Evolutionary conservation across 2,113 vertebrate genomes (phyloP), one percentile per base, ranked within the genome.

Genomic region (Trematomus loennbergii): DNA sequence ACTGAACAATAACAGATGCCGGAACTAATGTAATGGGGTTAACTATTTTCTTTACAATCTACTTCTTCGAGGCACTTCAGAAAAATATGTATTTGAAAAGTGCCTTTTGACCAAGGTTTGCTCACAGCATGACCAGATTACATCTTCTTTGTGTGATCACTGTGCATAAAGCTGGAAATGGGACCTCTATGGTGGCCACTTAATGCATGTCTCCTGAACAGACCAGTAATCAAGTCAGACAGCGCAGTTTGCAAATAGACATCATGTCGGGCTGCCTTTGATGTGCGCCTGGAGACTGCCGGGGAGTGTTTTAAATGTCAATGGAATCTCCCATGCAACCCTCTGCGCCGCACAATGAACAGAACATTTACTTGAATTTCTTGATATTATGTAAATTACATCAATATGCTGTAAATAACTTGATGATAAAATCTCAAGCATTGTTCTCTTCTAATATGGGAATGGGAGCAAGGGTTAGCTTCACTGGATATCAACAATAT

Each of bases 301-400:
- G 78, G 66, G 53, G 74, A 78, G 75, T 77, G 78, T 78, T 93
- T 88, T 78, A 89, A 89, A 90, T 89, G 87, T 87, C 81, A 92
- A 57, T 60, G 72, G 67, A 83, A 61, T 78, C 17, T 78, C 62
- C 25, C 69, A 63, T 60, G 67, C 72, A 82, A 76, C 61, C 59
- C 50, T 58, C 33, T 43, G 40, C 9, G 25, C 3, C n/a, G 5
- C 25, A 40, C 15, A 70, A 70, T 40, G 12, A 81, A 48, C 45
- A 40, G 50, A 78, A 65, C 20, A 20, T 20, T 3, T 1, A 62
- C 48, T 12, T 22, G 50, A 59, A 66, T 46, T 18, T 50, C 52
- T 70, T 65, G 3, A 74, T 63, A 25, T 61, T 60, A 66, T 75
- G 65, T 22, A 75, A 81, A 84, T 72, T 0, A 12, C 1, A 77